Base-by-base conservation (phyloP, 2,113 vertebrate species). In the Speoplatyrhinus poulsoni region DNA sequence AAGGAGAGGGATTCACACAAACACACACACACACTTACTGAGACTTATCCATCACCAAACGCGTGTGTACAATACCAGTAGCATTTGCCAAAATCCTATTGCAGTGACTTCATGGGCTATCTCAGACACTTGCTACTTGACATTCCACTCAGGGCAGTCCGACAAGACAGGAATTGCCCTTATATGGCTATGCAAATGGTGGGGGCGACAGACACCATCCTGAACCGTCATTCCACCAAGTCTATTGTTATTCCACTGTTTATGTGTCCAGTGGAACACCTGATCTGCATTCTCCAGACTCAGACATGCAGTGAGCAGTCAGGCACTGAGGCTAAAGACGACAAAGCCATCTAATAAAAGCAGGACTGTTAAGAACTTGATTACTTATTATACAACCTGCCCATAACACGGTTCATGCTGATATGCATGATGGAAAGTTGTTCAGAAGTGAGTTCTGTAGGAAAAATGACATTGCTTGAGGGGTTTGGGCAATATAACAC, bases 221-320 rank as follows among this genome's bases (percentile, higher is more conserved):
- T 75, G 77, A 69, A 60, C 56, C 65, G 54, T 72, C 64, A 41
- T 64, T 6, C 72, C 56, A 46, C 49, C 49, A 58, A 79, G 82
- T 76, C 77, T 80, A 72, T 76, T 82, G 80, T 86, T 86, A 80
- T 82, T 85, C 66, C 80, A 69, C 79, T 84, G 72, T 86, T 80
- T 77, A 87, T 85, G 9, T 10, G 17, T 70, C 54, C 76, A 60
- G 70, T 69, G 69, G 32, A 87, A 82, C 81, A 85, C 76, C 81
- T 82, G 76, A 88, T 76, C 63, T 67, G 75, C 63, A 67, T 82
- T 77, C 76, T 73, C 32, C 55, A 81, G 76, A 78, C 81, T 75
- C 77, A 89, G 82, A 87, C 88, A 79, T 91, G 82, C 89, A 71
- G 79, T 88, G 83, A 89, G 81, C 62, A 60, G 60, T 50, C 68